phyloP scores from a whole-genome alignment of 2,888 invertebrate species.

The Apeira syringaria region DNA sequence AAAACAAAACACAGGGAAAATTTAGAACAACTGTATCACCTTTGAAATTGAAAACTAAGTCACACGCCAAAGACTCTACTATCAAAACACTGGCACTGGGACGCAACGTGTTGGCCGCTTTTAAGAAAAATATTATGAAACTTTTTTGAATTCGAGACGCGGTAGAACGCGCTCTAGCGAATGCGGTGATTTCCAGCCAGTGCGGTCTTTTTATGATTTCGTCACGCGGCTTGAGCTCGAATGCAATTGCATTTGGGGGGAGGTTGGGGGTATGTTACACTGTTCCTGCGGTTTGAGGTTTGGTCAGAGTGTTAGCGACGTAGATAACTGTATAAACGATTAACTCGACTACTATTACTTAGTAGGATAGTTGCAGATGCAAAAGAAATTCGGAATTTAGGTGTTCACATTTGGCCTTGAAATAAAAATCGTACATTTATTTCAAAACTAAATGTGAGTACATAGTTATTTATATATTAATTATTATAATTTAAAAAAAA shows the following conservation, averaged over 20 bases:
- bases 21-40: constrained; percentile 56
- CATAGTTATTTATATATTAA: too few relatives aligned
- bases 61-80: constrained; percentile 78
- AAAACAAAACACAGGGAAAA: constrained; percentile 27
- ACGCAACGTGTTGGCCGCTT: constrained; percentile 68
- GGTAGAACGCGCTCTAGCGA: constrained; percentile 53
- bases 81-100: constrained; percentile 74
- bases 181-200: constrained; percentile 53
- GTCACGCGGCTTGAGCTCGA: constrained; percentile 67
- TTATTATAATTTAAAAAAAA: too few relatives aligned
- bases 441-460: too few relatives aligned
- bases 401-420: too few relatives aligned
- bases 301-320: constrained; percentile 9
- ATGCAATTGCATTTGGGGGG: constrained; percentile 50
- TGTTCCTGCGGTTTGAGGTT: constrained; percentile 34
- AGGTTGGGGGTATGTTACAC: constrained; percentile 41
- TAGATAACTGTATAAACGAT: too few relatives aligned
- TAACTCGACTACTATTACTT: too few relatives aligned
- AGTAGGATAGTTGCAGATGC: too few relatives aligned
- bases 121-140: constrained; percentile 25
- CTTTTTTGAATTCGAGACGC: constrained; percentile 49
- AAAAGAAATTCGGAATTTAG: too few relatives aligned
- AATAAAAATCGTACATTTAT: too few relatives aligned
- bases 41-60: constrained; percentile 74
- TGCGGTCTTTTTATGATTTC: constrained; percentile 75